Evolutionary conservation across 2,113 vertebrate genomes (phyloP), one percentile per base, ranked within the genome.

Genomic region (Enhydra lutris): DNA sequence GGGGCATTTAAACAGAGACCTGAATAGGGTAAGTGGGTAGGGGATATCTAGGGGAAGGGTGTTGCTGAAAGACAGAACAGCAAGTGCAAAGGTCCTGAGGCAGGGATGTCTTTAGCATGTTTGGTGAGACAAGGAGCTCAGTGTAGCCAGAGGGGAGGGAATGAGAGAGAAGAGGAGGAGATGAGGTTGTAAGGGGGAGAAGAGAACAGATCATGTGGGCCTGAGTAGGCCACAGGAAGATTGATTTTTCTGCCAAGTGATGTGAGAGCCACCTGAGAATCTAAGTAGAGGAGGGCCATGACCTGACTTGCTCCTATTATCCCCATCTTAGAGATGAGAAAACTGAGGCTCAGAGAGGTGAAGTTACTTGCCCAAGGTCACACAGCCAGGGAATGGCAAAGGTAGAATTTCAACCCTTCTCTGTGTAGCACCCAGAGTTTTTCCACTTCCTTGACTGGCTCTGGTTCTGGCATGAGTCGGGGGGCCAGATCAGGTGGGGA

Each of bases 161-260:
- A 15, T 2, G 3, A 63, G 50, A 55, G 84, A 9, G 12, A 10
- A 24, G 6, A 0, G 21, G n/a, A 23, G 59, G 21, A 15, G 20
- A 6, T 4, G n/a, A n/a, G 89, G 10, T n/a, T 6, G 50, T 17
- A 14, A n/a, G 55, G 8, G 26, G 21, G 42, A 59, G 18, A 26
- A 26, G 9, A 20, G 15, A 17, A 34, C 26, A 3, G 26, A 76
- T 18, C 12, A 4, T 0, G 6, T 2, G 15, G 55, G 57, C 50
- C 87, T 18, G 6, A 4, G 6, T 8, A 55, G 23, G 24, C 39
- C n/a, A 6, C 0, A 1, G 52, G 67, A 47, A 24, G 52, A 61
- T 14, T 0, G 36, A 8, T 11, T 55, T 86, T 63, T 36, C 65
- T 21, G 24, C 65, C 55, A 31, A 69, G 34, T 15, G 45, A 82